Conservation (phyloP, 2,888 invertebrate species). For the Melipona beecheii region DNA sequence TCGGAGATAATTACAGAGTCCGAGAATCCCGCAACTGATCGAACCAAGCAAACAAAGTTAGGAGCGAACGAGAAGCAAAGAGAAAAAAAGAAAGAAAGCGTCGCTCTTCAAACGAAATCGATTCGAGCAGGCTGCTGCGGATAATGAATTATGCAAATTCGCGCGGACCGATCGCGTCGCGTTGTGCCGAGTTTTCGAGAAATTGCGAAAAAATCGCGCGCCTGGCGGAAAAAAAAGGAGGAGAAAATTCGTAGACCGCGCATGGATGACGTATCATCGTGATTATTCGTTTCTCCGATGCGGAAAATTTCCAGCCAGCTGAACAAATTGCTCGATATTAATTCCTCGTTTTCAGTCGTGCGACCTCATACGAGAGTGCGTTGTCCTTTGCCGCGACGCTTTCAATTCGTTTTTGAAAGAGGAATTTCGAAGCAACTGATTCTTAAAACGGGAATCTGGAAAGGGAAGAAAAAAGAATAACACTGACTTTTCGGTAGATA, state of each 20-base stretch:
- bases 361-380: neutral
- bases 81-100: neutral
- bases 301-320: conserved; percentile 28
- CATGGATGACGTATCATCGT: conserved; percentile 27
- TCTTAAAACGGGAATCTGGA: too few relatives aligned
- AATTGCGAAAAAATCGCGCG: conserved; percentile 9
- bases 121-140: neutral
- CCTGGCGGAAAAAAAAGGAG: conserved; percentile 17
- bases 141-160: conserved; percentile 67
- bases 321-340: conserved; percentile 47
- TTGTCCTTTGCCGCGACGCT: neutral
- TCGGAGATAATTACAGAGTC: too few relatives aligned
- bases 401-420: conserved; percentile 13
- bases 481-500: neutral
- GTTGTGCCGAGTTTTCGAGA: conserved; percentile 26
- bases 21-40: neutral
- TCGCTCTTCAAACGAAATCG: neutral
- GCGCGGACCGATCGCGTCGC: neutral
- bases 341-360: conserved; percentile 20
- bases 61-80: too few relatives aligned
- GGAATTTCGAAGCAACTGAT: too few relatives aligned
- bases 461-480: neutral
- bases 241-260: conserved; percentile 36
- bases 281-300: conserved; percentile 7
- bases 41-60: neutral